These are phyloP conservation scores for Macquaria australasica DNA, from an alignment of 2,113 vertebrate genomes.

Conservation along the genomic window DNA sequence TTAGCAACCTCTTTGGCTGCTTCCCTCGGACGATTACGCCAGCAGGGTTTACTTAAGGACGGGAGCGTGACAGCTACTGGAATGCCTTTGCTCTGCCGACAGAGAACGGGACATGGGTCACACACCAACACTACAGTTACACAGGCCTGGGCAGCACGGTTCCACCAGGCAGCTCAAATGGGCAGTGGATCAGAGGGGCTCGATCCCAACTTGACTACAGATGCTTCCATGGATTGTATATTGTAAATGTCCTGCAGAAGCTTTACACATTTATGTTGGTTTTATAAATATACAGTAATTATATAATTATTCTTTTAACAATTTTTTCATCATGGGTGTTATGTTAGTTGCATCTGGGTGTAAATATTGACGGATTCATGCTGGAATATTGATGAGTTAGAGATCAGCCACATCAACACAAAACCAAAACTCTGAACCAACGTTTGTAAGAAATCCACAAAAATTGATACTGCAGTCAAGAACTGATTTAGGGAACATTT, in stretches of 20 bases:
- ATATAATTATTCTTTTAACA: neutral
- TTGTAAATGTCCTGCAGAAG: conserved; percentile 47
- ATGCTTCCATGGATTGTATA: conserved; percentile 44
- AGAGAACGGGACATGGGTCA: conserved; percentile 76
- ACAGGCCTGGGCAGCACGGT: conserved; percentile 61
- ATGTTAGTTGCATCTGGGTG: neutral
- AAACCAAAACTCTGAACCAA: neutral
- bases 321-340: neutral
- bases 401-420: neutral
- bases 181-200: conserved; percentile 53
- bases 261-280: conserved; percentile 23
- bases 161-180: conserved; percentile 61
- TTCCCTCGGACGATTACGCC: conserved; percentile 65
- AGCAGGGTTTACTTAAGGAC: conserved; percentile 80
- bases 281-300: conserved; percentile 15
- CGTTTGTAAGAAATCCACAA: neutral
- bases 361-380: neutral
- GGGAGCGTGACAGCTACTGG: conserved; percentile 79
- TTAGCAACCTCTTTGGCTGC: conserved; percentile 59
- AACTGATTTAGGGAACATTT: neutral
- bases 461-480: neutral
- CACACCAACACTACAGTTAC: conserved; percentile 67
- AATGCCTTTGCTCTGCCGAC: conserved; percentile 68
- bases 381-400: neutral
- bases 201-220: conserved; percentile 25